Conservation (phyloP, 1,140 invertebrate species). For the Panulirus ornatus region DNA sequence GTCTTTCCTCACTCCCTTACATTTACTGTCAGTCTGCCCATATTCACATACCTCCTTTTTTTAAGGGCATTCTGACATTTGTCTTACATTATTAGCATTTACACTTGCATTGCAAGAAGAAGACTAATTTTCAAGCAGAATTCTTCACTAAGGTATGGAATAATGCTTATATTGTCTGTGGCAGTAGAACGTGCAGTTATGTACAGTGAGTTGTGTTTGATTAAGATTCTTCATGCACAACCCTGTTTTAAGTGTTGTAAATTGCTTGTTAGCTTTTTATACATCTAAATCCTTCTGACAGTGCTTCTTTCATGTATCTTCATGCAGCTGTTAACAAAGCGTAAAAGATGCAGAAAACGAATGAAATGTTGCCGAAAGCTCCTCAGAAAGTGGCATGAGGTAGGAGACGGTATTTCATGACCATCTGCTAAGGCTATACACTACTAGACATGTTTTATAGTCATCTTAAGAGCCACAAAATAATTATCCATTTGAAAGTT, state of each 20-base stretch:
- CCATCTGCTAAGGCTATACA: background rate
- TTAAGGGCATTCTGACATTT: too few relatives aligned
- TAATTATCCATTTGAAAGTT: background rate
- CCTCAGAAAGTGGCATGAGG: slow-evolving; percentile 22
- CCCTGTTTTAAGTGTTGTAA: background rate
- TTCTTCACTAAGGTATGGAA: too few relatives aligned
- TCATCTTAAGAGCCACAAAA: background rate
- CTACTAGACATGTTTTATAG: background rate
- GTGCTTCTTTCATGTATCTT: slow-evolving; percentile 24
- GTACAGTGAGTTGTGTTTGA: background rate
- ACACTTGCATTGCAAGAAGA: too few relatives aligned
- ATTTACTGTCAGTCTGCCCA: too few relatives aligned
- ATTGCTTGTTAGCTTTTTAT: background rate
- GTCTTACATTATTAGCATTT: too few relatives aligned
- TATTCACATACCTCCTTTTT: too few relatives aligned
- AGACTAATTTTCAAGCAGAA: too few relatives aligned
- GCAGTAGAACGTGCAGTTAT: background rate
- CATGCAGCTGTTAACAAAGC: slow-evolving; percentile 31
- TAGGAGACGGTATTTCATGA: background rate
- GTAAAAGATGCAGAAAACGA: slow-evolving; percentile 50
- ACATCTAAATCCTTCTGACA: slow-evolving; percentile 30
- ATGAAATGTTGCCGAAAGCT: slow-evolving; percentile 38
- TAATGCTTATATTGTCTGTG: background rate
- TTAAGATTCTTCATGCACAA: background rate
- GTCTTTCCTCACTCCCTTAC: too few relatives aligned